Percentiles rank a stretch among this genome's conserved stretches.
These are phyloP conservation scores for Propithecus deckenii DNA, from an alignment of 2,797 vertebrate species.

Conservation along the genomic window DNA sequence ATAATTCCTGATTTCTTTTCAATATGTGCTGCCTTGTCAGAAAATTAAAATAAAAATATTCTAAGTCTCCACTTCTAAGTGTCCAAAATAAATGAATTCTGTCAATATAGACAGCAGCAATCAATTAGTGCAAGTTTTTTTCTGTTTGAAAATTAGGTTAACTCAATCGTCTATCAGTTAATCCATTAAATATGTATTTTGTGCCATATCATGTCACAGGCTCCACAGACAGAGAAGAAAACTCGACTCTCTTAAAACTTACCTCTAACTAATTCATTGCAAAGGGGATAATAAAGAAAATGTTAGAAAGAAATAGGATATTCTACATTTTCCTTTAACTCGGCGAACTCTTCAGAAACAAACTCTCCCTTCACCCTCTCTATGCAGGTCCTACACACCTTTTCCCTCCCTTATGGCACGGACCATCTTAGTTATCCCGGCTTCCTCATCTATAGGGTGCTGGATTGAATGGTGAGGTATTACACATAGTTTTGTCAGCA, in stretches of 20 bases:
- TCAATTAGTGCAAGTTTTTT: not conserved
- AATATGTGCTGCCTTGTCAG: not conserved
- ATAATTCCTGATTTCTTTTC: constrained; percentile 44
- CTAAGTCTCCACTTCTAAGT: not conserved
- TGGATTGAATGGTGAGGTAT: not conserved
- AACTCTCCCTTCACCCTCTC: not conserved
- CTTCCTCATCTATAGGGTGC: not conserved
- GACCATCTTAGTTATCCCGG: not conserved
- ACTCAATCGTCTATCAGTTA: constrained; percentile 13
- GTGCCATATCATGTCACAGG: not conserved
- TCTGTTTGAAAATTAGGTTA: constrained; percentile 29
- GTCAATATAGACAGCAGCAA: not conserved
- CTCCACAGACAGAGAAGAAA: not conserved
- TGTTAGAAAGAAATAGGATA: too few species aligned
- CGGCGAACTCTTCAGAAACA: not conserved
- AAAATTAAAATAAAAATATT: constrained; percentile 36
- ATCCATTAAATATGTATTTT: not conserved
- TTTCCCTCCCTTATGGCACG: not conserved
- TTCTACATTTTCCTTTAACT: not conserved
- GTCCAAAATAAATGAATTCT: constrained; percentile 42
- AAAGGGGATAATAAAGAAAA: not conserved
- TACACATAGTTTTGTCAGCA: not conserved
- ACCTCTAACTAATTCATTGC: not conserved
- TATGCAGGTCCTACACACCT: not conserved
- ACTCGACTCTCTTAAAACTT: not conserved